Evolutionary conservation across 1,140 invertebrate species (phyloP).

Genomic region (Pseudomyrmex concolor): DNA sequence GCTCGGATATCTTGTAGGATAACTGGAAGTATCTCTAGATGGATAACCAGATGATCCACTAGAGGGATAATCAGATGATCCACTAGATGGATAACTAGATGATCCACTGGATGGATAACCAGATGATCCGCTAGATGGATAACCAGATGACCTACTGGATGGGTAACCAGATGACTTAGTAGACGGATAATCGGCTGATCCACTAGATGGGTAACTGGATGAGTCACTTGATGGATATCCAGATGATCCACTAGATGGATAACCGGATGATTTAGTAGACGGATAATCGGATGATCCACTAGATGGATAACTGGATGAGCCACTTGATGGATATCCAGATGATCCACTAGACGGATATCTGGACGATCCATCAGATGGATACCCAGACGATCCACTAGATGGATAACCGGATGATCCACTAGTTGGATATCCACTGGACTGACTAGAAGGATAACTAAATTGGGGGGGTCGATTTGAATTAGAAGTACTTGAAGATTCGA

Average conservation of each 20-base stretch:
- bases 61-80: slow-evolving; percentile 66
- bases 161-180: slow-evolving; percentile 29
- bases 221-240: slow-evolving; percentile 60
- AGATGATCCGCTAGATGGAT: slow-evolving; percentile 49
- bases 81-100: slow-evolving; percentile 41
- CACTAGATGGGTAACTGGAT: slow-evolving; percentile 63
- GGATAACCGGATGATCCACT: slow-evolving; percentile 56
- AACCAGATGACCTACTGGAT: slow-evolving; percentile 25
- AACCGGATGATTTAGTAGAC: slow-evolving; percentile 25
- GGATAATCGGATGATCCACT: slow-evolving; percentile 66
- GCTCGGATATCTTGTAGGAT: slow-evolving; percentile 3
- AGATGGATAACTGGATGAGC: slow-evolving; percentile 20
- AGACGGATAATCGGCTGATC: slow-evolving; percentile 64
- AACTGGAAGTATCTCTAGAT: slow-evolving; percentile 37
- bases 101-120: slow-evolving; percentile 41
- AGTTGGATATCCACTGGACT: slow-evolving; percentile 57
- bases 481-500: slow-evolving; percentile 11
- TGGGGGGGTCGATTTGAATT: slow-evolving; percentile 29
- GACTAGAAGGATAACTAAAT: slow-evolving; percentile 53
- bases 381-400: slow-evolving; percentile 45
- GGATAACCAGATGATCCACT: slow-evolving; percentile 63
- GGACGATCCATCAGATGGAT: slow-evolving; percentile 41
- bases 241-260: slow-evolving; percentile 45
- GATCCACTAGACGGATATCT: background rate
- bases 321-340: slow-evolving; percentile 52